Evolutionary conservation across 2,888 invertebrate genomes (phyloP).

Genomic region (Hetaerina titia): DNA sequence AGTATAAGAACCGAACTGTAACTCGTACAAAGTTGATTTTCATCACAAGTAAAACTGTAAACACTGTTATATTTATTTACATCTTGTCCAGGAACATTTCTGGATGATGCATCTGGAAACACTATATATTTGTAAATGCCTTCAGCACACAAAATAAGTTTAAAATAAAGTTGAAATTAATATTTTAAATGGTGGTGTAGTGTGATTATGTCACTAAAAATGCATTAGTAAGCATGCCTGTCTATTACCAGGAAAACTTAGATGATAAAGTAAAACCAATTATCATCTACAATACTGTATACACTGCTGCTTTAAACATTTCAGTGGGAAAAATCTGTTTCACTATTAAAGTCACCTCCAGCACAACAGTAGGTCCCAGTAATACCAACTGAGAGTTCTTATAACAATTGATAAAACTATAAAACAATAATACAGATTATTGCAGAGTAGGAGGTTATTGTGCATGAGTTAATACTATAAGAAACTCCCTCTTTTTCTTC

Average conservation of each 20-base stretch:
- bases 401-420: constrained; percentile 30
- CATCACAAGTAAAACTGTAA: neutral
- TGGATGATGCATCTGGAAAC: neutral
- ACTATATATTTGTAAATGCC: constrained; percentile 11
- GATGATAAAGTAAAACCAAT: neutral
- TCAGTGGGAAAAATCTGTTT: neutral
- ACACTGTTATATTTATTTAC: neutral
- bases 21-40: neutral
- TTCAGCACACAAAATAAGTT: neutral
- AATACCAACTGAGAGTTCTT: neutral
- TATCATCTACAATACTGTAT: constrained; percentile 27
- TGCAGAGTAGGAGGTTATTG: constrained; percentile 35
- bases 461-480: constrained; percentile 48
- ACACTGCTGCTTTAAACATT: neutral
- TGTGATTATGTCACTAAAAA: constrained; percentile 2
- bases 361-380: neutral
- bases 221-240: neutral
- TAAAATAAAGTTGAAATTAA: neutral
- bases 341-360: neutral
- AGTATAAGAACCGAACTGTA: neutral
- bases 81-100: neutral
- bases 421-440: constrained; percentile 46
- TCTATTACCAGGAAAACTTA: neutral
- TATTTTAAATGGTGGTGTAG: neutral
- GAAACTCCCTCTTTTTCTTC: constrained; percentile 15